Evolutionary conservation across 2,797 vertebrate species (phyloP).

Genomic region (Semaprochilodus insignis): DNA sequence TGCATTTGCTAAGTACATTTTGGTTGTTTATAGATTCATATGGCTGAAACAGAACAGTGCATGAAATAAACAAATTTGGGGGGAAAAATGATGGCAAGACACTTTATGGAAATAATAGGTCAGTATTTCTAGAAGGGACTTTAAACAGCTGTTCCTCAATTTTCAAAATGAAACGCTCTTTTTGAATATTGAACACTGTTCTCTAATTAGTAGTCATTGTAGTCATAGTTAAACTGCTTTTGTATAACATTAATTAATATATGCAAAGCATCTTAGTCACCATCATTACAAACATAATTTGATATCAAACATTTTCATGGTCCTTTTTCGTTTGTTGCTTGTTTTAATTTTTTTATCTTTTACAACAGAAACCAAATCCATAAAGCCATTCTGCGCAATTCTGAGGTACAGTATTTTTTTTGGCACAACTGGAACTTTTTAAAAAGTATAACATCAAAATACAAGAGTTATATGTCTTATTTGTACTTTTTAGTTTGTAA

Average conservation of each 20-base stretch:
- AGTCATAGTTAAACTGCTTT: slow-evolving; percentile 24
- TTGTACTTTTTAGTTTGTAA: slow-evolving; percentile 12
- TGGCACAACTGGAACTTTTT: slow-evolving; percentile 38
- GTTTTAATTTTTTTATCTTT: neutral
- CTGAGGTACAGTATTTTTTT: slow-evolving; percentile 27
- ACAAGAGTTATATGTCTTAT: slow-evolving; percentile 16
- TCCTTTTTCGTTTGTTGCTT: slow-evolving; percentile 11
- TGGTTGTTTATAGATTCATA: neutral
- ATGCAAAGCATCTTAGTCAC: neutral
- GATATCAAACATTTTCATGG: neutral
- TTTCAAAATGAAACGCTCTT: neutral
- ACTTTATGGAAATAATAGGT: neutral
- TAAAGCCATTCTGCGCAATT: slow-evolving; percentile 20
- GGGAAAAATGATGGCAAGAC: neutral
- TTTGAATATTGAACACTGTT: too few species aligned
- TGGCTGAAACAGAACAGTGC: neutral
- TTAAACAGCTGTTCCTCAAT: neutral
- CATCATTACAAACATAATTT: neutral
- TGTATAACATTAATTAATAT: neutral
- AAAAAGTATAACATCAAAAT: slow-evolving; percentile 27
- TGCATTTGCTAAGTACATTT: slow-evolving; percentile 23
- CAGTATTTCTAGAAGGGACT: neutral
- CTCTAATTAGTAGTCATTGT: neutral
- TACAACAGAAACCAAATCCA: neutral
- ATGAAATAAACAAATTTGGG: neutral